Conservation (phyloP, 2,797 vertebrate genomes). For the Chelonia mydas region DNA sequence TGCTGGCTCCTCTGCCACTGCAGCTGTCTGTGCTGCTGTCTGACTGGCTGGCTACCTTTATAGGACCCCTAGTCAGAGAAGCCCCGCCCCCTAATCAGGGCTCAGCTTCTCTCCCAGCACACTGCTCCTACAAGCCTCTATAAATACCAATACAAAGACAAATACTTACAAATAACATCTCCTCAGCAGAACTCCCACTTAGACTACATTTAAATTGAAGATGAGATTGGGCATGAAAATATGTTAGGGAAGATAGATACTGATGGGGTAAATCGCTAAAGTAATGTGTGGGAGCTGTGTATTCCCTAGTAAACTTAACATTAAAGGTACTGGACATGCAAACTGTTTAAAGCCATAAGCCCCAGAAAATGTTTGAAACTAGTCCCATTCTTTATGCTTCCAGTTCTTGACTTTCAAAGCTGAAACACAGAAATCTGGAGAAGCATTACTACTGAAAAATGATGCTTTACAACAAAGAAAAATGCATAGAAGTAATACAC, state of each 20-base stretch:
- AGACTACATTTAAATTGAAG: conserved; percentile 55
- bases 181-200: background rate
- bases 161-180: too few relatives aligned
- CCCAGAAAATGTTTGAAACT: background rate
- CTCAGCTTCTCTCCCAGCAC: too few relatives aligned
- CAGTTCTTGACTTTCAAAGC: background rate
- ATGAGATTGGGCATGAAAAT: background rate
- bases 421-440: background rate
- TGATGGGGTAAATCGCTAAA: conserved; percentile 34
- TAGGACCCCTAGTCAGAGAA: too few relatives aligned
- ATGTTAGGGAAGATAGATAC: conserved; percentile 25
- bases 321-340: background rate
- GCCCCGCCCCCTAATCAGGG: too few relatives aligned
- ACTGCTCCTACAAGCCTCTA: too few relatives aligned
- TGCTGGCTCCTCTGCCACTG: too few relatives aligned
- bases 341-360: background rate
- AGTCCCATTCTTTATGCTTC: background rate
- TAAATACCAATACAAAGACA: too few relatives aligned
- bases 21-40: too few relatives aligned
- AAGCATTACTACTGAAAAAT: background rate
- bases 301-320: background rate
- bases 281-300: background rate
- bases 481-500: background rate
- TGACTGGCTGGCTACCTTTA: too few relatives aligned
- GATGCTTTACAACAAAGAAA: background rate